Conservation (phyloP, 2,888 invertebrate species). For the Empis livida region DNA sequence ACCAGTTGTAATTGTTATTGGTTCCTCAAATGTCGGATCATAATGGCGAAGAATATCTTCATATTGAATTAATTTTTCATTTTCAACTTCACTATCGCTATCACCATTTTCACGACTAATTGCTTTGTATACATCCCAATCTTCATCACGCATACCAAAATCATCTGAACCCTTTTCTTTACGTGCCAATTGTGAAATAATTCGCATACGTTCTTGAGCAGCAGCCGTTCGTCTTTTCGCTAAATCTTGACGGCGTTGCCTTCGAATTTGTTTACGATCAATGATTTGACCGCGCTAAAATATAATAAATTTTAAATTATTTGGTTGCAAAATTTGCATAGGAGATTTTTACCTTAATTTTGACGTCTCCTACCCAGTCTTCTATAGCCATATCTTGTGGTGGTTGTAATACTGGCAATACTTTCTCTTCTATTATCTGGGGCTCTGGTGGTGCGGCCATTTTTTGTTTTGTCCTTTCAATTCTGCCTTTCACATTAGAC, state of each 20-base stretch:
- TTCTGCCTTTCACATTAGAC: slow-evolving; percentile 15
- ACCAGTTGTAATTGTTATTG: slow-evolving; percentile 31
- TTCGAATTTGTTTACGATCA: slow-evolving; percentile 56
- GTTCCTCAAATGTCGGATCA: slow-evolving; percentile 56
- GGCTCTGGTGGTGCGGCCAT: slow-evolving; percentile 37
- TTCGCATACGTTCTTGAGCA: slow-evolving; percentile 88
- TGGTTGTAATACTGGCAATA: slow-evolving; percentile 23
- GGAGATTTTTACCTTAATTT: slow-evolving; percentile 17
- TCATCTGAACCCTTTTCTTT: slow-evolving; percentile 73
- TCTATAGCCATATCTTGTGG: slow-evolving; percentile 24
- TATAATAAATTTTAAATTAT: background rate
- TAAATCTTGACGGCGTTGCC: slow-evolving; percentile 76
- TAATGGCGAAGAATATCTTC: slow-evolving; percentile 75
- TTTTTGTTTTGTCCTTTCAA: slow-evolving; percentile 61
- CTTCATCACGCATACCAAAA: slow-evolving; percentile 86
- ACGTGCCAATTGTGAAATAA: slow-evolving; percentile 77
- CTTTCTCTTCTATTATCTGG: slow-evolving; percentile 18
- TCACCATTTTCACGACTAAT: slow-evolving; percentile 65
- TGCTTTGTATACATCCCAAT: slow-evolving; percentile 94
- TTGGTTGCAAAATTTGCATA: too few species aligned
- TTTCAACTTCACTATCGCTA: slow-evolving; percentile 86
- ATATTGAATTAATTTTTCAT: slow-evolving; percentile 72
- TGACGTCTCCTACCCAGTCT: slow-evolving; percentile 27
- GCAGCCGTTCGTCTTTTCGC: slow-evolving; percentile 80
- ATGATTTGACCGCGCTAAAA: slow-evolving; percentile 54